Evolutionary conservation across 2,888 invertebrate species (phyloP), one percentile per base, ranked within the genome.

Genomic region (Neoscelio sp.): DNA sequence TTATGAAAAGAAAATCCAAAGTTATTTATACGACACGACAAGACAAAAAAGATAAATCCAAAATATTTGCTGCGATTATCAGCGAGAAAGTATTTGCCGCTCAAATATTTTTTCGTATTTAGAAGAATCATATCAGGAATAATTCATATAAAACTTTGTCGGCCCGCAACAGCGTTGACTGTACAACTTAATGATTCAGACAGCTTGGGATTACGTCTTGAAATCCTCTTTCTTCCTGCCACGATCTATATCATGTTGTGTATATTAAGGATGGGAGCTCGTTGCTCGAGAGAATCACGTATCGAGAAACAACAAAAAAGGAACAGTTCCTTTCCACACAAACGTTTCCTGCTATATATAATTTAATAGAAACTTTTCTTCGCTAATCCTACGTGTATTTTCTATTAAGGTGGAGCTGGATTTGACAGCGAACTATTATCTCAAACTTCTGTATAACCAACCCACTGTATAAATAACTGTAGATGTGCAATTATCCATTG

Each of bases 191-290:
- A 73, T 73, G 75, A 62, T 76, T 56, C 52, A 50, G 46, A 58
- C 67, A 70, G 52, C 60, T 44, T 54, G 48, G 60, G 71, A 78
- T 67, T 54, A 73, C 74, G 78, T 74, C 78, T 78, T 78, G 78
- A 74, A 78, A 74, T 78, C 74, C 78, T 78, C 52, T 68, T 74
- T 74, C 78, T 78, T 78, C 58, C 56, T 68, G 48, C 35, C 60
- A 44, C 44, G 67, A 60, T 58, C 62, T 74, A 71, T 77, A 73
- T 78, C 78, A 68, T 20, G 73, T 71, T 67, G 71, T 60, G 71
- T 71, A 70, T 78, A 71, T 68, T 73, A 68, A 78, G 68, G 26
- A 67, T 54, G 62, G 68, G 65, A 65, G 23, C 77, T 65, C 70
- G 70, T 65, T 68, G 52, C 46, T 70, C 64, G 70, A 77, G 50